Conservation (phyloP, 2,113 vertebrate species). For the Grallaria varia region DNA sequence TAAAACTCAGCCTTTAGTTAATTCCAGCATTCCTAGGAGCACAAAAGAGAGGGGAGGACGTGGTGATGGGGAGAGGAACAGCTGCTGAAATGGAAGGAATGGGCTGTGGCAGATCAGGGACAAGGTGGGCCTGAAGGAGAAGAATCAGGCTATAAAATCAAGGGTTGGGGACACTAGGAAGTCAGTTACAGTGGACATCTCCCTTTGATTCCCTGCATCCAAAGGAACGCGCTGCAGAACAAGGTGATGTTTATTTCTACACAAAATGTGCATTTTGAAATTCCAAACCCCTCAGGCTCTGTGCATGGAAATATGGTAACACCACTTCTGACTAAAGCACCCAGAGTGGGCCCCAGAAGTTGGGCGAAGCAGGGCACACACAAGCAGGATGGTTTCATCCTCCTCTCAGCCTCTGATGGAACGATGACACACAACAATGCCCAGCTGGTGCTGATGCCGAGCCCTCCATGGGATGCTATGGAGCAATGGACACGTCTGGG, state of each 20-base stretch:
- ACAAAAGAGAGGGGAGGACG: neutral
- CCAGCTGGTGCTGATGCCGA: conserved; percentile 9
- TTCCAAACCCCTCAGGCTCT: neutral
- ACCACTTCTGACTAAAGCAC: neutral
- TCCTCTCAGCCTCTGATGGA: conserved; percentile 9
- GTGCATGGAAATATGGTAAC: neutral
- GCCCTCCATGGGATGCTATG: conserved; percentile 44
- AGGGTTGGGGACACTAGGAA: neutral
- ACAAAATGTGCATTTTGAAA: neutral
- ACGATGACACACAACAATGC: conserved; percentile 19
- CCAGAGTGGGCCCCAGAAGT: neutral
- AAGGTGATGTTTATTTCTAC: neutral
- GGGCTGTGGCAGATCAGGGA: neutral
- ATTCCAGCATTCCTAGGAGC: neutral
- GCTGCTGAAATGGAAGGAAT: neutral
- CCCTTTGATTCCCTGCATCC: neutral
- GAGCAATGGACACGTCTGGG: conserved; percentile 48
- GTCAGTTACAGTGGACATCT: neutral
- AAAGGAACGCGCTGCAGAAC: neutral
- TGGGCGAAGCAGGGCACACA: neutral
- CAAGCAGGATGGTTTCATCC: conserved; percentile 8
- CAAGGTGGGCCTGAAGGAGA: neutral
- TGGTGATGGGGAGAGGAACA: neutral
- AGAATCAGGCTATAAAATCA: neutral
- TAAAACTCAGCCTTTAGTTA: neutral